phyloP scores from a whole-genome alignment of 2,113 vertebrate species.

The Calidris pygmaea region DNA sequence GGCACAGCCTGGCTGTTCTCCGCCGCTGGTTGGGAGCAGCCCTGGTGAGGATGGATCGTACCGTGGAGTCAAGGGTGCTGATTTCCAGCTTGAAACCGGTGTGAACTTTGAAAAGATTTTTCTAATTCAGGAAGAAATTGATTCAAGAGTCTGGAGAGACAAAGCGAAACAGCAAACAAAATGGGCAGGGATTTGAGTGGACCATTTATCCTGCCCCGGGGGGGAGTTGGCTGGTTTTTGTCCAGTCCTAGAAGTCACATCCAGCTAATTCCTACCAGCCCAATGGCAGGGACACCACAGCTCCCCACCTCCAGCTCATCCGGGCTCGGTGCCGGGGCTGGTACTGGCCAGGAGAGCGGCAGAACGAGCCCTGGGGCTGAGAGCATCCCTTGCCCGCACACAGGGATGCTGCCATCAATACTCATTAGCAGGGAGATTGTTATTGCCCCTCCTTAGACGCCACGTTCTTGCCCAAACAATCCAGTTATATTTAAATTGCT shows the following conservation, averaged over 20 bases:
- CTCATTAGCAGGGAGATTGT: not conserved
- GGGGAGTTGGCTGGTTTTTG: fast-evolving
- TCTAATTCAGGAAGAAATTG: not conserved
- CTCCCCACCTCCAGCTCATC: fast-evolving
- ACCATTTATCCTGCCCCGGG: not conserved
- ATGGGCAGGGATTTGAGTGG: fast-evolving
- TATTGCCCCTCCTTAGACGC: not conserved
- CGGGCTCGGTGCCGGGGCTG: not conserved
- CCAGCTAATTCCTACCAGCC: not conserved
- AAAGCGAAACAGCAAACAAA: not conserved
- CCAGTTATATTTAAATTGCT: not conserved
- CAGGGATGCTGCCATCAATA: not conserved
- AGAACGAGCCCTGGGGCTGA: too few relatives aligned
- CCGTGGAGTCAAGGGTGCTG: fast-evolving
- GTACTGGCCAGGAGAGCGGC: not conserved
- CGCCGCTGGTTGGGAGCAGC: not conserved
- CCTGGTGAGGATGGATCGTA: not conserved
- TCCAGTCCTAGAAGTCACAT: fast-evolving
- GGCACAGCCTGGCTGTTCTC: not conserved
- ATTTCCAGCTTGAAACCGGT: not conserved
- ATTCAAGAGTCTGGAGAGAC: not conserved
- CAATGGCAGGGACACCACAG: not conserved
- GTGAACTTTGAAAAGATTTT: not conserved
- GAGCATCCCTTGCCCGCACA: fast-evolving
- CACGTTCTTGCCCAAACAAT: not conserved